A percentile compares a stretch with the other conserved stretches of the same genome.
These are phyloP conservation scores for Latrodectus hesperus DNA, from an alignment of 2,888 invertebrate species.

Conservation along the genomic window DNA sequence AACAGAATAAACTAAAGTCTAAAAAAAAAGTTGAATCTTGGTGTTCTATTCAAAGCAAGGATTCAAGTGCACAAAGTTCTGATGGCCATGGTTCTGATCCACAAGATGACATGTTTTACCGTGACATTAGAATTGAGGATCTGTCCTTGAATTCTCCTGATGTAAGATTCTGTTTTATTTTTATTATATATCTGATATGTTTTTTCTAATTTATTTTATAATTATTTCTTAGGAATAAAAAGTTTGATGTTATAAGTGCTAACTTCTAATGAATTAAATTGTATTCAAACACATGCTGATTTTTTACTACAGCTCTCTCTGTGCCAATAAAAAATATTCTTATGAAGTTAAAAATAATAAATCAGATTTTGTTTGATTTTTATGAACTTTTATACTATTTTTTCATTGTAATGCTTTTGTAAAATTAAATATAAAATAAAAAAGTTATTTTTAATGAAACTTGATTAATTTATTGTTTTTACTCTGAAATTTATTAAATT, in stretches of 20 bases:
- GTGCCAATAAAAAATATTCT: no score
- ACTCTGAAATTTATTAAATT: no score
- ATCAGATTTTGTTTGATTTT: no score
- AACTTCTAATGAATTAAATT: no score
- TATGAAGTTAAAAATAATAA: no score
- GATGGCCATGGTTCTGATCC: neutral
- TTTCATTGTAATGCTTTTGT: neutral
- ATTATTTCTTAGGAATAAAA: neutral
- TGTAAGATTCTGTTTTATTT: conserved; percentile 10
- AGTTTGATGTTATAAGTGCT: neutral
- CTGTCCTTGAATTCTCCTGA: conserved; percentile 30
- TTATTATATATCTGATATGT: neutral
- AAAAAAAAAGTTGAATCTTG: conserved; percentile 56
- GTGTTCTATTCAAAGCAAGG: conserved; percentile 44
- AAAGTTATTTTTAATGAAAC: no score
- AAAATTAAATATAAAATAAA: neutral
- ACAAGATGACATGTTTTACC: conserved; percentile 2
- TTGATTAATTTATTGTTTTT: no score
- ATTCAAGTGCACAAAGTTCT: conserved; percentile 4
- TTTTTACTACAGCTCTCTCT: no score
- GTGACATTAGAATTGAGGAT: conserved; percentile 37
- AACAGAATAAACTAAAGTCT: conserved; percentile 71
- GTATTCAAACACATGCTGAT: no score
- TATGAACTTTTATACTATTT: no score
- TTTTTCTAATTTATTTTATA: neutral